Base-by-base conservation (phyloP, 2,888 invertebrate genomes). In the Deladenus siricidicola region DNA sequence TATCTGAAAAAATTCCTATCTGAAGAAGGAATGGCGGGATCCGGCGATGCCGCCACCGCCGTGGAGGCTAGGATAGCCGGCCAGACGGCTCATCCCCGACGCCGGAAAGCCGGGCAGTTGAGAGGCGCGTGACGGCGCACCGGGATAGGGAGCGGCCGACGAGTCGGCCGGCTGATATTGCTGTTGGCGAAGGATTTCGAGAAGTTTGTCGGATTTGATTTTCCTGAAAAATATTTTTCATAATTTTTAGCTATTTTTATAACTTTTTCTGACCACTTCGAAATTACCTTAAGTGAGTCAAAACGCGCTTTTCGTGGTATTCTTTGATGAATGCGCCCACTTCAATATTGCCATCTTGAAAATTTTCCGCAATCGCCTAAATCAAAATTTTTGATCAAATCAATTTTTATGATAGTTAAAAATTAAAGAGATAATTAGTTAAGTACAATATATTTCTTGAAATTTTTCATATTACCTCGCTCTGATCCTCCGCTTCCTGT, bases 131-230 rank as follows among this genome's bases (percentile, higher is more conserved):
- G 39, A 34, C 8, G 39, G 39, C 8, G 34, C 44, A 1, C 24
- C 23, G 14, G 62, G 39, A 52, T n/a, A 49, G 14, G 62, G 39
- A 52, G 24, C 49, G 21, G 42, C 45, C 24, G 42, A 29, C 8
- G 34, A 14, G 14, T 39, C n/a, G 19, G 56, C 48, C 10, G 62
- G 39, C 26, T 64, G 63, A n/a, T 64, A 65, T 43, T 66, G 65
- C 47, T 76, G 75, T 17, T 78, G 74, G 23, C 78, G 71, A 3
- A 83, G 68, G 4, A 83, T 66, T 63, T 83, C 83, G 51, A 85
- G 84, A 86, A 96, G 86, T 83, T 94, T 93, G 68, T 96, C 94
- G 0, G 89, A 86, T 82, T 94, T 94, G 14, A 93, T 87, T 78
- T 89, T 87, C 53, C 91, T 84, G 65, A 86, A 66, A 58, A 47